Base-by-base conservation (phyloP, 2,888 invertebrate species). In the Zelleria hepariella region DNA sequence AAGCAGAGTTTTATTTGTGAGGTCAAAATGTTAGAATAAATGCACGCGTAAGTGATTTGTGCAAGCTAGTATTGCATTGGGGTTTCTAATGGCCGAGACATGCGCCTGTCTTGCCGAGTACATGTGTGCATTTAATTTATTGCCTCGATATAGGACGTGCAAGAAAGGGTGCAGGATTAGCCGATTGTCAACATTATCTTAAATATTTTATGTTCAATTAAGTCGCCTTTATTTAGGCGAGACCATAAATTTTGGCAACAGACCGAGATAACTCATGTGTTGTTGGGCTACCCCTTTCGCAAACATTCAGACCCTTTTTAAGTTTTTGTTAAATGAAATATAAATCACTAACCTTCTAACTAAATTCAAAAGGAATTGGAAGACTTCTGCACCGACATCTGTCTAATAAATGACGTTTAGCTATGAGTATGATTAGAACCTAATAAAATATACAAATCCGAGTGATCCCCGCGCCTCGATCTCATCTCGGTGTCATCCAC, bases 131-230 rank as follows among this genome's bases (percentile, higher is more conserved):
- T 73, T 78, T 82, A 84, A 86, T 86, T 86, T 86, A 87, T 80
- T 68, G 68, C 66, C 49, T 58, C 21, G 59, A 61, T 61, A 64
- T 64, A 42, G 32, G 10, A 42, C 32, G 32, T 42, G 32, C 3
- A 79, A 81, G 81, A 82, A 80, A 82, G 82, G 85, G 86, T 83
- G 69, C 65, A 65, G 73, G 74, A 73, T 79, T 78, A 85, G 71
- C 78, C 70, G 10, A 80, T 78, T 85, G 86, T 84, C 74, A 80
- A 83, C 78, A 77, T 75, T 79, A 84, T 84, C 81, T 86, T 86
- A 76, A 78, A 82, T 79, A 80, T 83, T 85, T 74, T 80, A 81
- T 76, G 77, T 72, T 64, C 73, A 80, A 81, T 83, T 80, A 78
- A 82, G 71, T 68, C 65, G 59, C 63, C 62, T 77, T 81, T 75